Base-by-base conservation (phyloP, 2,113 vertebrate species). In the Melanerpes formicivorus region DNA sequence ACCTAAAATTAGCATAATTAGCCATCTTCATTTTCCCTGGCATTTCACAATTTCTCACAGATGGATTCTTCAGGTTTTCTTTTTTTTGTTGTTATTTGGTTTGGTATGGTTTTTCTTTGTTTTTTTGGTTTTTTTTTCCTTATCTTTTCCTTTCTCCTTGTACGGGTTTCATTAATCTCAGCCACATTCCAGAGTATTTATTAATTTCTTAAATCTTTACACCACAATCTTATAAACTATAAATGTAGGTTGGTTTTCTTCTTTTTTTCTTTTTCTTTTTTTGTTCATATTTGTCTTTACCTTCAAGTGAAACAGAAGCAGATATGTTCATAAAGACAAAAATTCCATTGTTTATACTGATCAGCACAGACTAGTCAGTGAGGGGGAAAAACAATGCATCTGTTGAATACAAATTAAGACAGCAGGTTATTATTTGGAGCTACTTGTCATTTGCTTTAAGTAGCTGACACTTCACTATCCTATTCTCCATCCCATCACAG, bases 321-420 rank as follows among this genome's bases (percentile, higher is more conserved):
- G 83, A 96, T 95, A 91, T 93, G 81, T 92, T 94, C 88, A 90
- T 90, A 84, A 90, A 97, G 90, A 97, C 84, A 95, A 96, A 96
- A 98, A 96, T 97, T 90, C 74, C 91, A 96, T 97, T 98, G 96
- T 97, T 97, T 96, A 85, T 93, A 91, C 93, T 89, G 91, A 97
- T 97, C 69, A 23, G 86, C 76, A 71, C 93, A 95, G 95, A 77
- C 90, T 84, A 95, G 88, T 86, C 96, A 97, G 92, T 63, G 93
- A 97, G 89, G 88, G 84, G 95, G 89, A 88, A 90, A 95, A 81
- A 42, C 0, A 9, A 93, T 80, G 85, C 93, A 52, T 96, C 95
- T 80, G 34, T 90, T 89, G 97, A 96, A 98, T 97, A 97, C 96
- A 96, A 97, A 97, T 97, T 86, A 97, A 97, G 95, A 52, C 59